Evolutionary conservation across 23 tunicate genomes (phyloP).

Genomic region (Styela clava): DNA sequence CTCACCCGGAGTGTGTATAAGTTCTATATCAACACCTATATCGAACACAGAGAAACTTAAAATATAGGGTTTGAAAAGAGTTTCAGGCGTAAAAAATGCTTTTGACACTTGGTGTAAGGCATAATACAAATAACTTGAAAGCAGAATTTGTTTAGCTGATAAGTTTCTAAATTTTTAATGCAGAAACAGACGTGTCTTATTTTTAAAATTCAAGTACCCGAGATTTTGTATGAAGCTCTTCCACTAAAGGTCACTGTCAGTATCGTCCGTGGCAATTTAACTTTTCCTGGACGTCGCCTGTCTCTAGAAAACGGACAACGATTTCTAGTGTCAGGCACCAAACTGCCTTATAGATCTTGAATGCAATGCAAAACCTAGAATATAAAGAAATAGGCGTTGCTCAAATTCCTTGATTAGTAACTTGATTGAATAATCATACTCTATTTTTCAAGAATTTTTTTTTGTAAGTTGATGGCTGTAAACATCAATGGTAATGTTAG

Average conservation of each 20-base stretch:
- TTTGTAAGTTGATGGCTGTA: not conserved
- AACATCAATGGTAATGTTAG: not conserved
- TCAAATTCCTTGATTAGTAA: too few relatives aligned
- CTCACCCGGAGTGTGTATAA: constrained; percentile 94
- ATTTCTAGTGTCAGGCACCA: not conserved
- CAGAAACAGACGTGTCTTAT: too few relatives aligned
- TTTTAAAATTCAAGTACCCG: too few relatives aligned
- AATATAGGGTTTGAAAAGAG: not conserved
- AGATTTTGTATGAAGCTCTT: not conserved
- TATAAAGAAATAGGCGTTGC: too few relatives aligned
- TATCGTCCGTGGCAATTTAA: not conserved
- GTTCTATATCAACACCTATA: constrained; percentile 53
- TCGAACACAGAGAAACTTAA: not conserved
- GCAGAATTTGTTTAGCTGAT: too few relatives aligned
- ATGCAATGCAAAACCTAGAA: not conserved
- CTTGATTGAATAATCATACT: too few relatives aligned
- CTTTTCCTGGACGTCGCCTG: not conserved
- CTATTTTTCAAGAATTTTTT: too few relatives aligned
- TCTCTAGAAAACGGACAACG: not conserved
- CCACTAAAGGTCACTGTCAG: not conserved
- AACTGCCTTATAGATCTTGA: not conserved
- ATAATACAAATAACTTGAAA: too few relatives aligned
- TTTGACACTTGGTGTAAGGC: too few relatives aligned
- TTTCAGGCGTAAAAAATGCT: not conserved
- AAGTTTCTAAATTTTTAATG: too few relatives aligned